Evolutionary conservation across 1,140 invertebrate genomes (phyloP), one percentile per base, ranked within the genome.

Genomic region (Drosophila simulans): DNA sequence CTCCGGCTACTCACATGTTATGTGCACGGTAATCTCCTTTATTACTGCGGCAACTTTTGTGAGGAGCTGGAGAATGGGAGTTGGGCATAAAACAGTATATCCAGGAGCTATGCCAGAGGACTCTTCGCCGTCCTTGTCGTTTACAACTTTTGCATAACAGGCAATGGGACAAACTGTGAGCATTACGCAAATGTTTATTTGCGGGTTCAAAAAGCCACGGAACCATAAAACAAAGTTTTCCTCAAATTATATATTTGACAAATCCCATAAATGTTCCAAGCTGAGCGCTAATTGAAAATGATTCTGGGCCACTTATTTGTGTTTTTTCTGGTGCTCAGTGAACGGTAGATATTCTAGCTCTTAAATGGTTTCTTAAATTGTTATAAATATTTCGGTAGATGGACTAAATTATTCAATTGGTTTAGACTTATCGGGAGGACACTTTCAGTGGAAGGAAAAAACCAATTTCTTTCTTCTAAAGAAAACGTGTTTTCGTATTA

Each of bases 171-270:
- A 73, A 79, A 79, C 83, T 83, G 82, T 76, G 49, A 65, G 83
- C 62, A 89, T 88, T 84, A 89, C 84, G 49, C 68, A 83, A 89
- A 88, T 88, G 85, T 88, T 86, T 86, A 86, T 86, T 83, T 86
- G 77, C 64, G 43, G 78, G 43, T 40, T 64, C 48, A 57, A 51
- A 53, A 79, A 84, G 75, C 63, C 79, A 78, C 62, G 52, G 20
- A 79, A 75, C 48, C 84, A 89, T 88, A 88, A 84, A 88, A 88
- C 68, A 80, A 85, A 89, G 71, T 89, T 88, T 77, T 43, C 42
- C 59, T 22, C 65, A 81, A 84, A 88, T 88, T 88, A 79, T 76
- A 70, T 81, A 57, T 71, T 65, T 42, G 43, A 58, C 54, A 59
- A 77, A 74, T 70, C 77, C 59, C 69, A 64, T 66, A 83, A 79